Percentiles rank a stretch among this genome's conserved stretches.
Conservation (phyloP, 2,113 vertebrate genomes). For the Melospiza melodia region DNA sequence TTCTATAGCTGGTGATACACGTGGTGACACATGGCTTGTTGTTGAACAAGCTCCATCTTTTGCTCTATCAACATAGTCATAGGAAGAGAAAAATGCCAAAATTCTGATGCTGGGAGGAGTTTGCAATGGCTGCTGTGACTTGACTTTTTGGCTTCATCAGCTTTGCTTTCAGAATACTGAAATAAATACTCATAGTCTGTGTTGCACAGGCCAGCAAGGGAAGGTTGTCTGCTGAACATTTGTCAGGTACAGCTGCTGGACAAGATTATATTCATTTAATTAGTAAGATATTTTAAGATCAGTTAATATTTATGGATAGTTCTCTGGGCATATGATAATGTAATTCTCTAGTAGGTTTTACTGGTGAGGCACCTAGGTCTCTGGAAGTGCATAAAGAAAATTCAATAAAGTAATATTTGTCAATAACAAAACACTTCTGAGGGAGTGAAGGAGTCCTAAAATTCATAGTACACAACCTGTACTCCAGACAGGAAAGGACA, state of each 20-base stretch:
- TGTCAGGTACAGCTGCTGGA: not conserved
- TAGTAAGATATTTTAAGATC: not conserved
- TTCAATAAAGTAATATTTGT: not conserved
- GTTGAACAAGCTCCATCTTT: not conserved
- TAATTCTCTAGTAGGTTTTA: not conserved
- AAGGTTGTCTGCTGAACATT: not conserved
- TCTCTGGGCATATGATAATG: not conserved
- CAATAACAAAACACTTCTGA: not conserved
- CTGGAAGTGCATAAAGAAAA: not conserved
- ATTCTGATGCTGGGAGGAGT: not conserved
- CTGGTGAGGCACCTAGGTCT: not conserved
- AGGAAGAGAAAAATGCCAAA: not conserved
- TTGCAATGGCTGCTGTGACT: not conserved
- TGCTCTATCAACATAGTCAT: not conserved
- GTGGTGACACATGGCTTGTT: not conserved
- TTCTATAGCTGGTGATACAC: not conserved
- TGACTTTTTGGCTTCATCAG: not conserved
- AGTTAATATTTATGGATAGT: not conserved
- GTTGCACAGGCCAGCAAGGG: not conserved
- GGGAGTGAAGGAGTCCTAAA: not conserved
- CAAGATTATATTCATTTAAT: not conserved
- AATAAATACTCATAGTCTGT: not conserved
- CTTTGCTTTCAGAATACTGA: not conserved
- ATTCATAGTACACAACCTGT: not conserved
- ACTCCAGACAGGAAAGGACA: not conserved